phyloP scores from a whole-genome alignment of 2,113 vertebrate genomes.

The Theristicus caerulescens region DNA sequence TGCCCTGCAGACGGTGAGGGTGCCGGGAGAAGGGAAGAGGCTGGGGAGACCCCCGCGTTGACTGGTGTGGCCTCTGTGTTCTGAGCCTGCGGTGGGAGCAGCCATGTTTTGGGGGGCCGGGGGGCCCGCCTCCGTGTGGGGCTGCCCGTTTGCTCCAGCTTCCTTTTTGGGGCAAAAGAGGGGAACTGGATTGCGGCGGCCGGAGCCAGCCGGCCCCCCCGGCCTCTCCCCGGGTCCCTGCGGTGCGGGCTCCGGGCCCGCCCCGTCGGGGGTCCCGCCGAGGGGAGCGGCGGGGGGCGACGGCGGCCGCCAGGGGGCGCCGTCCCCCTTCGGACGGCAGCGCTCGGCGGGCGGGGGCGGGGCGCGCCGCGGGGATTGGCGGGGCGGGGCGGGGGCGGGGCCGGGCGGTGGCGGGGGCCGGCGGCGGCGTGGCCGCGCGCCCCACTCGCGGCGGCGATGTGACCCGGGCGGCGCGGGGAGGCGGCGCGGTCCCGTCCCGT shows the following conservation, averaged over 20 bases:
- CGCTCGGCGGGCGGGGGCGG: background rate
- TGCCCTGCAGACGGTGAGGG: background rate
- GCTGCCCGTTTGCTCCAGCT: background rate
- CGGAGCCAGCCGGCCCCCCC: accelerated
- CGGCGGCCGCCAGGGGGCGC: background rate
- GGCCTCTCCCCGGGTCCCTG: accelerated
- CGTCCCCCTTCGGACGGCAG: background rate
- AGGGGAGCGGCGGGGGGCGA: accelerated
- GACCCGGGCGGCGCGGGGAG: constrained; percentile 42
- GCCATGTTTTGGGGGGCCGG: too few relatives aligned
- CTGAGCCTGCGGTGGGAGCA: background rate
- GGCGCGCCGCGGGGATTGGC: background rate
- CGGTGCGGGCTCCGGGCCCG: background rate
- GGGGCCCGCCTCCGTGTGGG: background rate
- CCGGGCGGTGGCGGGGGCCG: constrained; percentile 70
- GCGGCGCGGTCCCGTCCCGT: constrained; percentile 6
- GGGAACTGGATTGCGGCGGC: accelerated
- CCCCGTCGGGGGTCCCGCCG: background rate
- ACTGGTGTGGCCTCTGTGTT: accelerated
- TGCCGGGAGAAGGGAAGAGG: background rate
- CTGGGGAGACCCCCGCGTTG: accelerated
- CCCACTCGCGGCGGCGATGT: constrained; percentile 55
- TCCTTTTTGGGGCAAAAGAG: accelerated
- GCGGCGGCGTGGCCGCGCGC: background rate
- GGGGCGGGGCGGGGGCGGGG: background rate